Percentiles rank a stretch among this genome's conserved stretches.
Conservation (phyloP, 2,113 vertebrate species). For the Castor canadensis region DNA sequence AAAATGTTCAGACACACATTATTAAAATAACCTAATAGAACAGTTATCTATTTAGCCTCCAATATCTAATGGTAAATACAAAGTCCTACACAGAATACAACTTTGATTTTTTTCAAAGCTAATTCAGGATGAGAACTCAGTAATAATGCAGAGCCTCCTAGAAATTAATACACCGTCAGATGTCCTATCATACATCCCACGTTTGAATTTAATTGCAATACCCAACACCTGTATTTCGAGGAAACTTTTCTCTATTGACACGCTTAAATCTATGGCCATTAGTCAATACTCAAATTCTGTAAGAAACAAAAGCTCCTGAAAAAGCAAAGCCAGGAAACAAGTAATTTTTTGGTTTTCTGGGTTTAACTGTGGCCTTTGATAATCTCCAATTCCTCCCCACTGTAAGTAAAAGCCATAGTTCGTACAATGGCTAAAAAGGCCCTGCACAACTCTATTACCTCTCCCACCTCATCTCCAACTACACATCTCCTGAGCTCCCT, state of each 20-base stretch:
- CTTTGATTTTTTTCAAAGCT: background rate
- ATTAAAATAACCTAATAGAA: slow-evolving; percentile 3
- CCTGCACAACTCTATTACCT: background rate
- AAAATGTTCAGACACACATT: background rate
- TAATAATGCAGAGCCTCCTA: slow-evolving; percentile 2
- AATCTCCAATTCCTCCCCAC: background rate
- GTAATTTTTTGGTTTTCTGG: slow-evolving; percentile 5
- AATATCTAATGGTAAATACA: background rate
- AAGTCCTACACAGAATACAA: background rate
- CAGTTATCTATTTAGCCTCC: background rate
- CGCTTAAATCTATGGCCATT: slow-evolving; percentile 47
- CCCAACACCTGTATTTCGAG: background rate
- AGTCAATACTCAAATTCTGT: slow-evolving; percentile 22
- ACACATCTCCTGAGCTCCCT: background rate
- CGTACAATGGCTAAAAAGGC: background rate
- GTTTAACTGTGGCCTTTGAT: background rate
- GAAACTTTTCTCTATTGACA: slow-evolving; percentile 9
- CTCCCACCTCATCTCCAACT: background rate
- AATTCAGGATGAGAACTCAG: slow-evolving; percentile 30
- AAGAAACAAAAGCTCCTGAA: slow-evolving; percentile 25
- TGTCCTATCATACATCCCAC: slow-evolving; percentile 4
- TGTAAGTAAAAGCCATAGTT: background rate
- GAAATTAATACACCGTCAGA: background rate
- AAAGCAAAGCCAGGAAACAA: background rate
- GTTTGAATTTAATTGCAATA: slow-evolving; percentile 38